A percentile compares a stretch with the other conserved stretches of the same genome.
Evolutionary conservation across 2,113 vertebrate genomes (phyloP).

Genomic region (Bos javanicus): DNA sequence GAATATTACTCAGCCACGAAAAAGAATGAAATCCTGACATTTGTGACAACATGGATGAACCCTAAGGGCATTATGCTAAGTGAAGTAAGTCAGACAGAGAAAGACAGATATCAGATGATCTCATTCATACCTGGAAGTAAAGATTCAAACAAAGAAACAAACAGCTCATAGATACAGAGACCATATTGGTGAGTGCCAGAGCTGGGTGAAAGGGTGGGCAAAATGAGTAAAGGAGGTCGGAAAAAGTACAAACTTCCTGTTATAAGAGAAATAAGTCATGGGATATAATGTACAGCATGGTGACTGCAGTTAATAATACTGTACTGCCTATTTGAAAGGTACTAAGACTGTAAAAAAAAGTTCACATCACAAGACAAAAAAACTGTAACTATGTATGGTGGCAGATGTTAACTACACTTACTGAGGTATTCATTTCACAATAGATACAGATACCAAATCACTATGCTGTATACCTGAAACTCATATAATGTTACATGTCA

Average conservation of each 20-base stretch:
- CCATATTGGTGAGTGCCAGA: background rate
- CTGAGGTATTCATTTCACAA: background rate
- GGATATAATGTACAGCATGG: background rate
- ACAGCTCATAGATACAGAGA: background rate
- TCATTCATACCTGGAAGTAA: background rate
- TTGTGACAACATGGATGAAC: background rate
- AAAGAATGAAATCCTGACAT: background rate
- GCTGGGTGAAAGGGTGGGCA: background rate
- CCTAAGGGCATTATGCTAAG: background rate
- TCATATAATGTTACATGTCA: background rate
- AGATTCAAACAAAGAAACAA: background rate
- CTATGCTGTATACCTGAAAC: background rate
- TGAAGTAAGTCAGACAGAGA: background rate
- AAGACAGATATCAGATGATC: background rate
- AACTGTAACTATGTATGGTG: background rate
- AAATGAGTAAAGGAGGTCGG: background rate
- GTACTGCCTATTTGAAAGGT: background rate
- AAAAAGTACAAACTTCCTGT: background rate
- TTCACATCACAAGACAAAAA: background rate
- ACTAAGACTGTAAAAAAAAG: background rate
- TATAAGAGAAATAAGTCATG: background rate
- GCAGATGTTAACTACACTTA: background rate
- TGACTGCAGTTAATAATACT: background rate
- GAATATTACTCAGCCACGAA: background rate
- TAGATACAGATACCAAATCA: background rate